Evolutionary conservation across 2,797 vertebrate genomes (phyloP).

Genomic region (Chiroxiphia lanceolata): DNA sequence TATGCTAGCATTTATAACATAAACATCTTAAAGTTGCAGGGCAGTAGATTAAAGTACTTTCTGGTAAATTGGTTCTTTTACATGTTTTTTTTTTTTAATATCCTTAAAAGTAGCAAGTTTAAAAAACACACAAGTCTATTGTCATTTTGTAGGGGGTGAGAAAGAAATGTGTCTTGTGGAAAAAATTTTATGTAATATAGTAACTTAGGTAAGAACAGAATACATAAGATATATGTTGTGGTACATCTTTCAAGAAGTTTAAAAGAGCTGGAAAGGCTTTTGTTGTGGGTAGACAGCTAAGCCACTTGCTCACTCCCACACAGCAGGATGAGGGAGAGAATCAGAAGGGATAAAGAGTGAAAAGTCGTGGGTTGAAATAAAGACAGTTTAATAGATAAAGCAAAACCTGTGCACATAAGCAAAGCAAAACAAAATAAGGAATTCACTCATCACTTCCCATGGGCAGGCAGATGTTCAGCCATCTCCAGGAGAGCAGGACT

Average conservation of each 20-base stretch:
- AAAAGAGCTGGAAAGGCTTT: background rate
- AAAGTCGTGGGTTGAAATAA: background rate
- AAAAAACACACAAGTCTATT: background rate
- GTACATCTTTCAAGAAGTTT: background rate
- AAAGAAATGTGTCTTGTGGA: background rate
- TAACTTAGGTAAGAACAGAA: background rate
- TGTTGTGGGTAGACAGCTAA: background rate
- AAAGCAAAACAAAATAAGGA: background rate
- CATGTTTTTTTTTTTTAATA: background rate
- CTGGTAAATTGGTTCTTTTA: background rate
- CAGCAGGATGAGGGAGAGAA: background rate
- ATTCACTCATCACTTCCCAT: background rate
- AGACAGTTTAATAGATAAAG: background rate
- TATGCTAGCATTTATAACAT: background rate
- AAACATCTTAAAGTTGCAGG: background rate
- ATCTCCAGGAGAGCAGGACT: background rate
- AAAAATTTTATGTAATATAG: background rate
- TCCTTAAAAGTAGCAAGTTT: background rate
- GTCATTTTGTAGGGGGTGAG: background rate
- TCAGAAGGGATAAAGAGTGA: background rate
- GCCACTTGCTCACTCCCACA: rapidly evolving
- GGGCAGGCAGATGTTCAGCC: background rate
- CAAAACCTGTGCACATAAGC: background rate
- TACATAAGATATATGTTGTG: background rate
- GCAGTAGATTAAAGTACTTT: background rate